phyloP scores from a whole-genome alignment of 2,888 invertebrate species.

The Merodon equestris region DNA sequence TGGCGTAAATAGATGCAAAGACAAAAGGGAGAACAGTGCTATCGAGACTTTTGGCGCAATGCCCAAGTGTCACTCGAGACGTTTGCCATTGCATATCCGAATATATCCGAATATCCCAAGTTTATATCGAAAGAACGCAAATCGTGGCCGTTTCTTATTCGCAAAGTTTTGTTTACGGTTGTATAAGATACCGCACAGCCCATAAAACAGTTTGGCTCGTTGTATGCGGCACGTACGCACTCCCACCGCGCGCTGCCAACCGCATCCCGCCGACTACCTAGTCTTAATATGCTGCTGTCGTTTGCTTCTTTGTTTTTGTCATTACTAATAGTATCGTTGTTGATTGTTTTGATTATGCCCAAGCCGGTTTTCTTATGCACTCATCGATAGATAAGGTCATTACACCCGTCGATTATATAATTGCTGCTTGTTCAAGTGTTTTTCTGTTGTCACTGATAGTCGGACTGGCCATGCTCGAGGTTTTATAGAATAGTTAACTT shows the following conservation, averaged over 20 bases:
- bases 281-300: too few species aligned
- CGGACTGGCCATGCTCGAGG: too few species aligned
- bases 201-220: constrained; percentile 6
- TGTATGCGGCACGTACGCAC: constrained; percentile 35
- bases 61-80: constrained; percentile 37
- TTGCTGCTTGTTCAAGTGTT: too few species aligned
- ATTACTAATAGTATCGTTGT: constrained; percentile 9
- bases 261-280: too few species aligned
- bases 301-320: neutral
- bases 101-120: too few species aligned
- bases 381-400: constrained; percentile 22
- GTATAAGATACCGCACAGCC: constrained; percentile 2
- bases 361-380: constrained; percentile 22
- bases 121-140: neutral
- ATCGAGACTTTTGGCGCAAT: constrained; percentile 31
- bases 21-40: constrained; percentile 10
- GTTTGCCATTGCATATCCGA: constrained; percentile 18
- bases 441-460: too few species aligned
- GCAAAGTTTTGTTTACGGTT: constrained; percentile 6
- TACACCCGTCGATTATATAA: constrained; percentile 8
- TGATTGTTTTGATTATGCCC: constrained; percentile 24
- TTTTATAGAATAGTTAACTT: too few species aligned
- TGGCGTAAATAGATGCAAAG: neutral
- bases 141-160: neutral
- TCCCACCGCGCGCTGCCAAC: neutral